Evolutionary conservation across 2,797 vertebrate genomes (phyloP).

Genomic region (Masticophis lateralis): DNA sequence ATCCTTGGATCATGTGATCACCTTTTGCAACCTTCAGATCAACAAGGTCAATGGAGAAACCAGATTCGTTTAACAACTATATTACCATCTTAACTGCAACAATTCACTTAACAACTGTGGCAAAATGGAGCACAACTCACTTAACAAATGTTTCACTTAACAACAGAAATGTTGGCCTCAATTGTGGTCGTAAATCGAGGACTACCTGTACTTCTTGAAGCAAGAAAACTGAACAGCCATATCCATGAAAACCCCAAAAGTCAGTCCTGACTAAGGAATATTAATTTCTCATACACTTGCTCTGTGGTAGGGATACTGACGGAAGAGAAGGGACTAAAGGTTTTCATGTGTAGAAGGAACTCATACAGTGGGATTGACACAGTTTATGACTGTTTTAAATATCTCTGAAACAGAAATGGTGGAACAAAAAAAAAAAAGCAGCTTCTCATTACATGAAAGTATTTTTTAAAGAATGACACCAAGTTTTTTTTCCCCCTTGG

Average conservation of each 20-base stretch:
- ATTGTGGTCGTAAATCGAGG: too few species aligned
- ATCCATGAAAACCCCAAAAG: not conserved
- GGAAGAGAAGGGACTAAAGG: not conserved
- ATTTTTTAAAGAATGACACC: conserved; percentile 20
- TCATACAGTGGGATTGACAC: not conserved
- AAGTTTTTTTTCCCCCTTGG: not conserved
- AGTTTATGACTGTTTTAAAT: not conserved
- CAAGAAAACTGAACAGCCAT: not conserved
- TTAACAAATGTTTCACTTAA: too few species aligned
- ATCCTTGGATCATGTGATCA: too few species aligned
- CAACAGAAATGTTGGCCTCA: too few species aligned
- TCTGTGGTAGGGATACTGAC: not conserved
- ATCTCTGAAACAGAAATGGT: not conserved
- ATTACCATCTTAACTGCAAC: too few species aligned
- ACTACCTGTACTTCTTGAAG: not conserved
- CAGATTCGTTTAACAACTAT: too few species aligned
- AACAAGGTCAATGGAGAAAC: too few species aligned
- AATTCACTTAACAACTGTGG: too few species aligned
- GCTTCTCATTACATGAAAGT: not conserved
- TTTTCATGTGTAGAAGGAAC: not conserved
- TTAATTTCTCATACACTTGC: not conserved
- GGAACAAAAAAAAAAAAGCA: not conserved
- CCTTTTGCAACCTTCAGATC: too few species aligned
- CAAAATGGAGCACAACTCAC: too few species aligned
- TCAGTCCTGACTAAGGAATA: not conserved